Percentiles rank a stretch among this genome's conserved stretches.
Conservation (phyloP, 2,888 invertebrate genomes). For the Drymonia ruficornis region DNA sequence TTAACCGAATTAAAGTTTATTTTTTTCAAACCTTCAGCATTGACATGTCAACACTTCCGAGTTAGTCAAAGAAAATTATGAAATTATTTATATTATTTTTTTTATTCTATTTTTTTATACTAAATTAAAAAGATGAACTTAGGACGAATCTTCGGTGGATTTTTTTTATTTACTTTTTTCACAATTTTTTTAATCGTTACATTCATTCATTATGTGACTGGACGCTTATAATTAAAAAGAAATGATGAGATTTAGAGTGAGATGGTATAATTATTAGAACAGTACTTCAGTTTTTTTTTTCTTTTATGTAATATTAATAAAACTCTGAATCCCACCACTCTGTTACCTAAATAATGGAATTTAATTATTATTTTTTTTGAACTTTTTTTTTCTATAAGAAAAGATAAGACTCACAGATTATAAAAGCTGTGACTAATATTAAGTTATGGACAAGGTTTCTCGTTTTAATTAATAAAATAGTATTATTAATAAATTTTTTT, state of each 20-base stretch:
- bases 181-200: constrained; percentile 21
- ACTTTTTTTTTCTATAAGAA: constrained; percentile 16
- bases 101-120: neutral
- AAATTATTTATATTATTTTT: no score
- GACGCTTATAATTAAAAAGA: constrained; percentile 21
- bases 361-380: constrained; percentile 19
- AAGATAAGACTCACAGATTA: constrained; percentile 32
- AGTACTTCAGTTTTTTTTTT: no score
- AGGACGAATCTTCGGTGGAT: constrained; percentile 34
- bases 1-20: constrained; percentile 7
- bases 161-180: constrained; percentile 29
- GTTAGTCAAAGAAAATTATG: no score
- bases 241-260: constrained; percentile 11
- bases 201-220: constrained; percentile 25
- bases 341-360: neutral
- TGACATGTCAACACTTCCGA: no score
- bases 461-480: constrained; percentile 6
- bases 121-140: constrained; percentile 23
- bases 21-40: neutral
- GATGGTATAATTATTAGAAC: neutral
- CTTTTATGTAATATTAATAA: no score
- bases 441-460: constrained; percentile 19
- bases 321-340: neutral
- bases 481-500: constrained; percentile 3
- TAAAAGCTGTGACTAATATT: constrained; percentile 25